Percentiles rank a stretch among this genome's conserved stretches.
These are phyloP conservation scores for Drosophila kepulauana DNA, from an alignment of 1,140 invertebrate species.

Conservation along the genomic window DNA sequence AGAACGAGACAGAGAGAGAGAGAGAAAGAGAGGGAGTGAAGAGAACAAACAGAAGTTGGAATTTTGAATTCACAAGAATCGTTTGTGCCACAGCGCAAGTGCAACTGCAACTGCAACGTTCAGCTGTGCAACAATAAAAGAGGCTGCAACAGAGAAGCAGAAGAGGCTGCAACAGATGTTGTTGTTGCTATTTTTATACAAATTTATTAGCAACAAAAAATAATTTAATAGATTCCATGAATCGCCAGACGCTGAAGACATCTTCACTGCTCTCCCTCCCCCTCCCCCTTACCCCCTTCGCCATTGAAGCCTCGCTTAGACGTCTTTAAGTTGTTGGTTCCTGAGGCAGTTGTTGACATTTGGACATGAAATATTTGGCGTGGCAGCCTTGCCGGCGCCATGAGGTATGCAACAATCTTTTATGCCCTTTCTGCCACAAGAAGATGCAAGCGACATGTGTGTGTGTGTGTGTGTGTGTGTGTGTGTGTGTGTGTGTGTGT, in stretches of 20 bases:
- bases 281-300: too few species aligned
- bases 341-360: slow-evolving; percentile 56
- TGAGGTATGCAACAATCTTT: slow-evolving; percentile 69
- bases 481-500: too few species aligned
- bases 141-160: slow-evolving; percentile 2
- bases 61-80: slow-evolving; percentile 66
- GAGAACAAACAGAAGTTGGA: slow-evolving; percentile 33
- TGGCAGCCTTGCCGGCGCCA: slow-evolving; percentile 50
- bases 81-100: slow-evolving; percentile 42
- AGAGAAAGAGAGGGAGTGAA: not conserved
- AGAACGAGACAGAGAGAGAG: slow-evolving; percentile 2
- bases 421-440: slow-evolving; percentile 37
- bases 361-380: slow-evolving; percentile 70
- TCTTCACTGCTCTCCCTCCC: too few species aligned
- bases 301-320: slow-evolving; percentile 4
- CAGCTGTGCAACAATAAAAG: slow-evolving; percentile 28
- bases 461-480: too few species aligned
- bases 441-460: not conserved
- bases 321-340: slow-evolving; percentile 9
- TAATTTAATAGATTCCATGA: slow-evolving; percentile 76
- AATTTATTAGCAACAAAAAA: slow-evolving; percentile 72
- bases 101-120: slow-evolving; percentile 19
- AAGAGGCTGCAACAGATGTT: slow-evolving; percentile 38
- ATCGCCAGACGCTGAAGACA: slow-evolving; percentile 12
- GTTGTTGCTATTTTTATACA: slow-evolving; percentile 50